Percentiles rank a stretch among this genome's conserved stretches.
Conservation (phyloP, 2,888 invertebrate genomes). For the Fragum fragum region DNA sequence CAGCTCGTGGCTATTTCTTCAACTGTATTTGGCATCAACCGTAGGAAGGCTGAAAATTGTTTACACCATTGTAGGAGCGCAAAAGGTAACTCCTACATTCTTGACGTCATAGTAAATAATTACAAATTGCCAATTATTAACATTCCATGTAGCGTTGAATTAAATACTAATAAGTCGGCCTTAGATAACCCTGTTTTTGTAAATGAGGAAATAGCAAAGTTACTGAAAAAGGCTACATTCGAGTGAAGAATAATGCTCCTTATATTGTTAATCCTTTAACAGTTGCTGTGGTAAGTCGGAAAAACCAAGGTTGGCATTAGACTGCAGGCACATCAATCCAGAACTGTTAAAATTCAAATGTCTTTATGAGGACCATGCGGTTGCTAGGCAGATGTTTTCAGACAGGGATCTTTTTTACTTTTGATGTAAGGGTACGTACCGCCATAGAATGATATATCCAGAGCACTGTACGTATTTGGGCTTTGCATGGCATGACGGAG, state of each 20-base stretch:
- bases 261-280: slow-evolving; percentile 43
- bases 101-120: slow-evolving; percentile 30
- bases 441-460: slow-evolving; percentile 30
- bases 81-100: neutral
- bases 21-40: neutral
- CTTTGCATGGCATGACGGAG: slow-evolving; percentile 20
- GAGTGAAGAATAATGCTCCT: slow-evolving; percentile 3
- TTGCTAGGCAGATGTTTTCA: slow-evolving; percentile 38
- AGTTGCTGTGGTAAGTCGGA: slow-evolving; percentile 37
- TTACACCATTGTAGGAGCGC: slow-evolving; percentile 29
- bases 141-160: neutral
- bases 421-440: slow-evolving; percentile 42
- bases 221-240: slow-evolving; percentile 35
- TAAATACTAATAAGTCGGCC: slow-evolving; percentile 44
- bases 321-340: slow-evolving; percentile 50
- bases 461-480: slow-evolving; percentile 24
- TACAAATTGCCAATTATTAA: slow-evolving; percentile 36
- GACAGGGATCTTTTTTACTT: slow-evolving; percentile 35
- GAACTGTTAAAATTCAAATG: slow-evolving; percentile 44
- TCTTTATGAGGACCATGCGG: slow-evolving; percentile 38
- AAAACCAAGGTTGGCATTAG: slow-evolving; percentile 38
- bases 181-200: slow-evolving; percentile 35
- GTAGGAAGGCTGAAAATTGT: neutral
- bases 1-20: neutral
- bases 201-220: slow-evolving; percentile 32